phyloP scores from a whole-genome alignment of 2,888 invertebrate genomes.

The Cryptosula pallasiana region DNA sequence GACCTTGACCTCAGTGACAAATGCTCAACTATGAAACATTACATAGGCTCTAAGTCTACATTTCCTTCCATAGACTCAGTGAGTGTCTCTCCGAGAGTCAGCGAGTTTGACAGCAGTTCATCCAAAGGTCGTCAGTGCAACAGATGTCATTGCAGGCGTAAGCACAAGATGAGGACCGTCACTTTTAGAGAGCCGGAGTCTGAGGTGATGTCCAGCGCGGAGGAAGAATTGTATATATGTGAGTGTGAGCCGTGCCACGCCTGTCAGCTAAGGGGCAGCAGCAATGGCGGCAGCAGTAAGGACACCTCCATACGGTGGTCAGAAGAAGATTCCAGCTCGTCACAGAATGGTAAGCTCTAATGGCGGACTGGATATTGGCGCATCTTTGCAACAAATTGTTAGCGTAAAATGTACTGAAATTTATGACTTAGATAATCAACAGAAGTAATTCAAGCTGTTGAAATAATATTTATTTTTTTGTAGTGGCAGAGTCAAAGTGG shows the following conservation, averaged over 20 bases:
- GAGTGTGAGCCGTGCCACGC: neutral
- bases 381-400: too few species aligned
- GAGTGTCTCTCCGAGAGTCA: slow-evolving; percentile 18
- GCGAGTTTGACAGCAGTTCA: slow-evolving; percentile 1
- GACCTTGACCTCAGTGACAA: neutral
- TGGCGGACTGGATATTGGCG: too few species aligned
- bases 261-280: neutral
- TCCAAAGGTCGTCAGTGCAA: neutral
- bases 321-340: neutral
- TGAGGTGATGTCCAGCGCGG: neutral
- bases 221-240: neutral
- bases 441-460: too few species aligned
- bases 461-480: too few species aligned
- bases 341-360: neutral
- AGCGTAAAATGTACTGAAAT: too few species aligned
- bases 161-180: neutral
- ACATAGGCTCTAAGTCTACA: slow-evolving; percentile 5
- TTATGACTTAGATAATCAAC: too few species aligned
- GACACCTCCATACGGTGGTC: neutral
- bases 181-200: slow-evolving; percentile 6
- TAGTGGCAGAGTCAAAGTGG: too few species aligned
- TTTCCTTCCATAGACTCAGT: neutral
- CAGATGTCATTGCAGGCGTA: neutral
- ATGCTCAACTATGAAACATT: neutral
- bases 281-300: neutral